These are phyloP conservation scores for Bostrychus sinensis DNA, from an alignment of 2,113 vertebrate species.

Conservation along the genomic window DNA sequence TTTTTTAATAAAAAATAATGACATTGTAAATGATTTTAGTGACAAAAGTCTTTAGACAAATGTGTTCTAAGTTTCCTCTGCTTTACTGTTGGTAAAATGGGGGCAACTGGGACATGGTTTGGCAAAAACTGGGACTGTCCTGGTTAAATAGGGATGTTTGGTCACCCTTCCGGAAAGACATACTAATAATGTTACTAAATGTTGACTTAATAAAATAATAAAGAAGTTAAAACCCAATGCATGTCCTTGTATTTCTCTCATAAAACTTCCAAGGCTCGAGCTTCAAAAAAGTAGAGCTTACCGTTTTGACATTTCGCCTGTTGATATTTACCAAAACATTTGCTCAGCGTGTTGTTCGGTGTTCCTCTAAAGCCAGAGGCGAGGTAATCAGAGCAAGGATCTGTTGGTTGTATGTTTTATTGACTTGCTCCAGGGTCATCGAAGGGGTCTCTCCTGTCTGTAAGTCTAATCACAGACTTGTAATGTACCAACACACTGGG, in stretches of 20 bases:
- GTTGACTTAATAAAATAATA: background rate
- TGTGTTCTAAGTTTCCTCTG: too few relatives aligned
- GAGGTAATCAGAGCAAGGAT: slow-evolving; percentile 56
- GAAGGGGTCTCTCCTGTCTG: slow-evolving; percentile 37
- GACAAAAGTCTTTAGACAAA: too few relatives aligned
- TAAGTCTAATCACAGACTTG: slow-evolving; percentile 56
- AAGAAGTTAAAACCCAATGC: background rate
- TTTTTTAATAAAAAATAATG: too few relatives aligned
- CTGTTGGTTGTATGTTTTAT: slow-evolving; percentile 72
- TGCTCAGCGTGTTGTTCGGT: slow-evolving; percentile 39
- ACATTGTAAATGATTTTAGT: too few relatives aligned
- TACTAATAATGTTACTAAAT: background rate
- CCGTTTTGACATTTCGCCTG: slow-evolving; percentile 26
- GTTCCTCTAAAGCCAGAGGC: slow-evolving; percentile 41
- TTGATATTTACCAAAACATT: slow-evolving; percentile 57
- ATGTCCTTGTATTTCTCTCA: background rate
- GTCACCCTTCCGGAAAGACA: too few relatives aligned
- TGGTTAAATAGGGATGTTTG: too few relatives aligned
- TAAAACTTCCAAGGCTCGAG: background rate
- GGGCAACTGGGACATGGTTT: too few relatives aligned
- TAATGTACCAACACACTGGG: slow-evolving; percentile 36
- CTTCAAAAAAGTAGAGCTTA: slow-evolving; percentile 13
- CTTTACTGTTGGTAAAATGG: too few relatives aligned
- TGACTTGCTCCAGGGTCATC: slow-evolving; percentile 66
- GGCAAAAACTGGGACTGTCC: too few relatives aligned